Evolutionary conservation across 2,888 invertebrate species (phyloP), one percentile per base, ranked within the genome.

Genomic region (Drosophila prostipennis): DNA sequence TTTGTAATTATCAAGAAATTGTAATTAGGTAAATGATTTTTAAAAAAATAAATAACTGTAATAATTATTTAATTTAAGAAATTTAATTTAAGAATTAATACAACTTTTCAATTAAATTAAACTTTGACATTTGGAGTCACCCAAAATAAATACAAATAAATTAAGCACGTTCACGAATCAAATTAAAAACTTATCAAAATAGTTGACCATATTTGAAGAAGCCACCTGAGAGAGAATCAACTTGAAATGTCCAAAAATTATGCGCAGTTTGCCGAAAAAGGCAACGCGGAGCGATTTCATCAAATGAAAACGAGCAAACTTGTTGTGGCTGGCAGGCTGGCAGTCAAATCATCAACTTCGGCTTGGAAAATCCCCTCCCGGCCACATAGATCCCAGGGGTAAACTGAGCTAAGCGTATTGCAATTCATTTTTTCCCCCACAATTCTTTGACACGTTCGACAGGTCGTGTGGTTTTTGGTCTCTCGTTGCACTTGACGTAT

Each of bases 101-200:
- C n/a, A n/a, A n/a, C n/a, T n/a, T n/a, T n/a, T 6, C 6, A 32
- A 14, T 11, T 14, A 6, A 8, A n/a, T 10, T 65, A 23, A 67
- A 65, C 64, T 65, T 54, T 68, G 39, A 48, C 69, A 72, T 70
- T 71, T 58, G 1, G 1, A 6, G 7, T 3, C 29, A 46, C 10
- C 29, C 7, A 14, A 29, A 46, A 29, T 32, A 60, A 63, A 63
- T 8, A 14, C 6, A 14, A 19, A 39, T 32, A 39, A 39, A 19
- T 19, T 19, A n/a, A 10, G 56, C 57, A 56, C 56, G 57, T 56
- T 52, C 58, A 72, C 57, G 48, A 72, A 74, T 80, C 76, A 73
- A 88, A 83, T 83, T 88, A 83, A 83, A 86, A 73, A 79, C 67
- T 74, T 69, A 87, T 82, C 77, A 82, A 82, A 72, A 86, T 88